Base-by-base conservation (phyloP, 1,140 invertebrate species). In the Rhyzopertha dominica region DNA sequence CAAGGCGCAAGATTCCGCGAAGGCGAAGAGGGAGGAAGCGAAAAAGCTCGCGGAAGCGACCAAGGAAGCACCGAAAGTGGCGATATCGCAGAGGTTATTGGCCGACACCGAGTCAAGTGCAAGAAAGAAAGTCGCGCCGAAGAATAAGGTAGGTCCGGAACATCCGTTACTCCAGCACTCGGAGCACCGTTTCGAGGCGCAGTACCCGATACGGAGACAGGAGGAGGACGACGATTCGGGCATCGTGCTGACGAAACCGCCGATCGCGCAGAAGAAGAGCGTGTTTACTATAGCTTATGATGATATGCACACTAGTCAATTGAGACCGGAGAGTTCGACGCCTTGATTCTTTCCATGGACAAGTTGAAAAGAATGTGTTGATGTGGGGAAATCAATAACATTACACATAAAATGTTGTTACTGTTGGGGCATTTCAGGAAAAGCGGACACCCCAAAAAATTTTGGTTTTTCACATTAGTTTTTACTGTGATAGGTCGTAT, bases 211-310 rank as follows among this genome's bases (percentile, higher is more conserved):
- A 37, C 51, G 52, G 19, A 48, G 56, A 16, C 44, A 67, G 23
- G 82, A 86, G 40, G 81, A 85, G 53, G 81, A 85, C 58, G 62
- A 71, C 19, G 82, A 87, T 63, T 85, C 84, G 1, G 83, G 82
- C 2, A 85, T 85, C 47, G 79, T 80, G 0, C 77, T 85, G 69
- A 79, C 80, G 18, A 65, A 78, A 53, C 75, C 86, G 56, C 81
- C 86, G 31, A 80, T 91, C 46, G 77, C 90, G 16, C 87, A 92
- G 56, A 93, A 92, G 70, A 92, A 92, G 60, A 92, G 89, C 62
- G 81, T 94, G n/a, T 94, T 93, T 57, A 90, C 89, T 1, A 93
- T 94, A 51, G 88, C 89, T 2, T 94, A 93, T 59, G 87, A 88
- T 60, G 88, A 90, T 59, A 85, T 92, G 56, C 76, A 81, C 30